These are phyloP conservation scores for Avahi laniger DNA, from an alignment of 2,797 vertebrate species.

Conservation along the genomic window DNA sequence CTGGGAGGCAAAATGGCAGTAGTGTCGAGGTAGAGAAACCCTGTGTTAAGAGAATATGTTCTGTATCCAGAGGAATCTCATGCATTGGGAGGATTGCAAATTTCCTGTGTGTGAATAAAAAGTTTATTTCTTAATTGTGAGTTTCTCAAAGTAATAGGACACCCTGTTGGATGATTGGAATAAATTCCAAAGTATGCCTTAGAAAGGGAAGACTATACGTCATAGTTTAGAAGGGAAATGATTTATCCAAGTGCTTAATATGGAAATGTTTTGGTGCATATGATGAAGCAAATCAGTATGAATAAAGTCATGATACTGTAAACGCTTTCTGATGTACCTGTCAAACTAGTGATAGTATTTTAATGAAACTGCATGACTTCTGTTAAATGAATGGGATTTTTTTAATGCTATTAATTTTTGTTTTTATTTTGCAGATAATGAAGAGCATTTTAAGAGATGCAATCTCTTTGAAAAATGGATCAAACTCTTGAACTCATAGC, in stretches of 20 bases:
- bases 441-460: constrained; percentile 79
- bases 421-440: constrained; percentile 83
- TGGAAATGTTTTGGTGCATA: constrained; percentile 50
- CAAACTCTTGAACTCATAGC: constrained; percentile 49
- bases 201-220: not conserved
- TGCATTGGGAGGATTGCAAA: not conserved
- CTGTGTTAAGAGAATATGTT: not conserved
- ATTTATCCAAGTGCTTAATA: not conserved
- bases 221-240: not conserved
- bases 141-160: not conserved
- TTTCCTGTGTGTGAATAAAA: not conserved
- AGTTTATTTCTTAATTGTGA: not conserved
- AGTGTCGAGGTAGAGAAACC: not conserved
- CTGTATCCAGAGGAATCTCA: not conserved
- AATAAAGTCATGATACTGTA: constrained; percentile 83
- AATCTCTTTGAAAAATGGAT: constrained; percentile 76
- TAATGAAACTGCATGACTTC: not conserved
- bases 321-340: constrained; percentile 85
- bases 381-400: not conserved
- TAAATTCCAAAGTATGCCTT: not conserved
- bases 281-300: constrained; percentile 84
- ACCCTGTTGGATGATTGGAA: not conserved
- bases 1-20: not conserved
- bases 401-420: constrained; percentile 24
- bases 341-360: not conserved